phyloP scores from a whole-genome alignment of 2,888 invertebrate genomes.

The Hermaeophaga mercurialis region DNA sequence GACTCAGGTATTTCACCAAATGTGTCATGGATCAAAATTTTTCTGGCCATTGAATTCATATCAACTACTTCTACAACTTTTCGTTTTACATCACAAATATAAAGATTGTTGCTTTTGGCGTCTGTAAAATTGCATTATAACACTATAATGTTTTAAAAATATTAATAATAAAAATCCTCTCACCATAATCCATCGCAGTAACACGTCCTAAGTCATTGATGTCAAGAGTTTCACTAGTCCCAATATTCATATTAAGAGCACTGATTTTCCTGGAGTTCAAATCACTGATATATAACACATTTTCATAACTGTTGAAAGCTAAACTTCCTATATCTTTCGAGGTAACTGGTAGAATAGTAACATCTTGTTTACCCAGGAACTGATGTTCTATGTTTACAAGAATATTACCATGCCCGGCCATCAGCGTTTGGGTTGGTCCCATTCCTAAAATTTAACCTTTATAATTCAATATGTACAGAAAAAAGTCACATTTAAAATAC shows the following conservation, averaged over 20 bases:
- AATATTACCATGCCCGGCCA: constrained; percentile 64
- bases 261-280: constrained; percentile 57
- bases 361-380: constrained; percentile 68
- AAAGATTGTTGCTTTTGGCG: constrained; percentile 72
- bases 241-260: constrained; percentile 53
- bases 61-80: constrained; percentile 70
- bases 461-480: too few species aligned
- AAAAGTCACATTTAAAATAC: too few species aligned
- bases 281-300: constrained; percentile 62
- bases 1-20: constrained; percentile 69
- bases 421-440: constrained; percentile 59
- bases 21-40: constrained; percentile 64
- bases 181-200: constrained; percentile 65
- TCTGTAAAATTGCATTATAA: constrained; percentile 63
- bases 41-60: constrained; percentile 63
- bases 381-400: constrained; percentile 70
- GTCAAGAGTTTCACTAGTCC: constrained; percentile 49
- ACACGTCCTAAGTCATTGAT: constrained; percentile 59
- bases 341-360: constrained; percentile 52
- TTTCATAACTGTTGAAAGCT: constrained; percentile 67
- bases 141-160: neutral
- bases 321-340: constrained; percentile 67
- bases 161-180: constrained; percentile 33
- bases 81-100: constrained; percentile 70
- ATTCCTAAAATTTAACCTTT: constrained; percentile 50